phyloP scores from a whole-genome alignment of 2,113 vertebrate genomes.

The Daphoenositta chrysoptera region DNA sequence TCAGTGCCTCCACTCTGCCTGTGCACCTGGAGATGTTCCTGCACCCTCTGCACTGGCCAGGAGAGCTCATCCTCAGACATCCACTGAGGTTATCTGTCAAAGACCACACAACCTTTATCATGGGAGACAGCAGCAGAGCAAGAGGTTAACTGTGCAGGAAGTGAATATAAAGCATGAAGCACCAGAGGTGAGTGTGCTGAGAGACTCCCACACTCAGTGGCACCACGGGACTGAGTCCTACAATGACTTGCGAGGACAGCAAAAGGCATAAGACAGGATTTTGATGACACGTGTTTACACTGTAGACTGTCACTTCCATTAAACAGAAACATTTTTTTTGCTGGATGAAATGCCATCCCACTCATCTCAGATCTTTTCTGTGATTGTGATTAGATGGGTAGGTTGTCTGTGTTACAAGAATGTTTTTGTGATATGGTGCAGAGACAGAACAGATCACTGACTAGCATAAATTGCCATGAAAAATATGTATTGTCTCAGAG shows the following conservation, averaged over 20 bases:
- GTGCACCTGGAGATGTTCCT: not conserved
- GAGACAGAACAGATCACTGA: not conserved
- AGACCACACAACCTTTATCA: not conserved
- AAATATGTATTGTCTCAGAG: not conserved
- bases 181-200: not conserved
- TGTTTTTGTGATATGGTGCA: not conserved
- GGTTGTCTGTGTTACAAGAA: constrained; percentile 24
- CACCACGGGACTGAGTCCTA: not conserved
- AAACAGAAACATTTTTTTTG: constrained; percentile 19
- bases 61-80: not conserved
- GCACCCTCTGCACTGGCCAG: not conserved
- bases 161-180: not conserved
- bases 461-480: not conserved
- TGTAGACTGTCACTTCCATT: constrained; percentile 41
- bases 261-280: not conserved
- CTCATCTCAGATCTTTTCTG: constrained; percentile 37
- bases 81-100: not conserved
- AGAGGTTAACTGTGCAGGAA: not conserved
- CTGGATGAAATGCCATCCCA: constrained; percentile 42
- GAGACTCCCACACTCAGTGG: not conserved
- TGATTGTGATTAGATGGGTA: constrained; percentile 21
- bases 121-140: not conserved
- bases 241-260: not conserved
- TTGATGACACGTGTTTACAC: constrained; percentile 16
- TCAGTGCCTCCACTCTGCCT: not conserved